Evolutionary conservation across 2,113 vertebrate species (phyloP), one percentile per base, ranked within the genome.

Genomic region (Eidolon helvum): DNA sequence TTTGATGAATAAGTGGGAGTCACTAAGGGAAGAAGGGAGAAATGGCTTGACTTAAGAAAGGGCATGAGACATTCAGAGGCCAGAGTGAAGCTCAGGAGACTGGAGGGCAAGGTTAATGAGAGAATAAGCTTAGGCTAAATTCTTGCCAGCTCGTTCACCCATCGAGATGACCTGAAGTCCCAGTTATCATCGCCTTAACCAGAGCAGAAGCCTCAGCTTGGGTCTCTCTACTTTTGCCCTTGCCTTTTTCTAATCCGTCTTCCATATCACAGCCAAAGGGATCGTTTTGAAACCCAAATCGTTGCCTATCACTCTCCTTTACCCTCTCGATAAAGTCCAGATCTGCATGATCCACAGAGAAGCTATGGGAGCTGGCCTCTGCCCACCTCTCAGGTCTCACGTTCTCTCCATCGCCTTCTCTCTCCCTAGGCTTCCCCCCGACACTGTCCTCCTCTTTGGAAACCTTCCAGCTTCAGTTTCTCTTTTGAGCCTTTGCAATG

Each of bases 331-430:
- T 48, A 35, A 87, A 91, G 43, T 33, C 16, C 45, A 61, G 50
- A 33, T 7, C 5, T n/a, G 15, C 55, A 12, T 40, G 74, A 59
- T 12, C 7, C 71, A 24, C 45, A 16, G 18, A 63, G 82, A 22
- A 43, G 11, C 33, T 77, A 10, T 0, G 48, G 18, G 63, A 43
- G 57, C 18, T 15, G 57, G 68, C 35, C 10, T 87, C 30, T 22
- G 65, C 59, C 50, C 30, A 0, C 50, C 4, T 33, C 35, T 50
- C 22, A 57, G 40, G 5, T 72, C 43, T 50, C 24, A 4, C 0
- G 0, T 43, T n/a, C 21, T 45, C 6, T 19, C 50, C 0, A 0
- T 12, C 0, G 0, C 38, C 26, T 16, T 68, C 55, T 65, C 10
- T 26, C 43, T 88, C 63, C 1, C 1, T 22, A 1, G 15, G 40